A percentile compares a stretch with the other conserved stretches of the same genome.
Conservation (phyloP, 2,888 invertebrate species). For the Rhagonycha lutea region DNA sequence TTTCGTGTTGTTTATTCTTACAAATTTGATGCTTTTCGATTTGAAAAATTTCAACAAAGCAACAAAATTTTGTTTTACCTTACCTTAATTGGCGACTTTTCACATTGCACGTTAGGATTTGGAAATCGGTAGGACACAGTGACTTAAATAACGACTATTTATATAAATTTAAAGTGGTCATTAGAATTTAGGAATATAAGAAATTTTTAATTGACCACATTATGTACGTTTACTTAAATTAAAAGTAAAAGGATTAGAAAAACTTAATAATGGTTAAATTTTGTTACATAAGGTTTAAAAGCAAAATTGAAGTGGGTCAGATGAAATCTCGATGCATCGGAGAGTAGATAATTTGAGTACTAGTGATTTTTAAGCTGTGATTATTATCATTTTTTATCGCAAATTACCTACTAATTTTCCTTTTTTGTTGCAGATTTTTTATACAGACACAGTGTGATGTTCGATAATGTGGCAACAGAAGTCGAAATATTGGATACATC, state of each 20-base stretch:
- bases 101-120: too few species aligned
- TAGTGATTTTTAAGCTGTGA: neutral
- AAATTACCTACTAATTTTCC: conserved; percentile 6
- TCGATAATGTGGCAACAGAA: conserved; percentile 77
- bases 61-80: too few species aligned
- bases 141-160: neutral
- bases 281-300: neutral
- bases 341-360: neutral
- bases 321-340: neutral
- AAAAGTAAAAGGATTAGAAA: neutral
- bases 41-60: too few species aligned
- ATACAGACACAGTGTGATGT: conserved; percentile 77
- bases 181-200: neutral
- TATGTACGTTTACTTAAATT: neutral
- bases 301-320: neutral
- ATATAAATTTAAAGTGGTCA: neutral
- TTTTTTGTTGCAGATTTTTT: conserved; percentile 75
- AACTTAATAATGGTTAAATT: neutral
- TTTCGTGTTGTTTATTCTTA: too few species aligned
- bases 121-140: too few species aligned
- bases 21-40: too few species aligned
- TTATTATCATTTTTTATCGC: neutral
- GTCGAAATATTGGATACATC: conserved; percentile 81
- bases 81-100: too few species aligned
- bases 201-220: neutral